Evolutionary conservation across 2,888 invertebrate species (phyloP).

Genomic region (Eristalis pertinax): DNA sequence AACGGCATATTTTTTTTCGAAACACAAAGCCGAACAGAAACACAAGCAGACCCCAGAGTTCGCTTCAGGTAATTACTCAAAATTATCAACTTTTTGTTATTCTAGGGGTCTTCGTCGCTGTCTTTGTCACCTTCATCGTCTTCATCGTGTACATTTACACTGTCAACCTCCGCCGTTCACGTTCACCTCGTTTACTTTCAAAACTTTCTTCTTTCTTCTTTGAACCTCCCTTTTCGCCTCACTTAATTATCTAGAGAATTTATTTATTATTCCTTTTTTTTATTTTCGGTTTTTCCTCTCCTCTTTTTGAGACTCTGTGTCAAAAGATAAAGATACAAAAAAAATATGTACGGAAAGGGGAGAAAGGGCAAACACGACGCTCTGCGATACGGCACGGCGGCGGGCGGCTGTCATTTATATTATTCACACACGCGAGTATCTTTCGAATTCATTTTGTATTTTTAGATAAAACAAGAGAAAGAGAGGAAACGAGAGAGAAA

Average conservation of each 20-base stretch:
- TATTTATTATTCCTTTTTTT: slow-evolving; percentile 6
- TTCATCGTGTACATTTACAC: not conserved
- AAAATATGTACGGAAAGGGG: too few species aligned
- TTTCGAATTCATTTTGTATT: slow-evolving; percentile 31
- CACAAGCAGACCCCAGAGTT: not conserved
- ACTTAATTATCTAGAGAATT: slow-evolving; percentile 47
- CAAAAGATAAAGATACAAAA: not conserved
- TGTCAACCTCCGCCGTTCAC: not conserved
- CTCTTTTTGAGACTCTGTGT: not conserved
- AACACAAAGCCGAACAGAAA: not conserved
- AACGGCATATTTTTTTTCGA: not conserved
- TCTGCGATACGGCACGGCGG: not conserved
- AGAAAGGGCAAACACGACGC: slow-evolving; percentile 19
- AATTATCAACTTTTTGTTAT: slow-evolving; percentile 9
- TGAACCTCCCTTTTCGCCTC: slow-evolving; percentile 29
- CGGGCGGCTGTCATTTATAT: slow-evolving; percentile 31
- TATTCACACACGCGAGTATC: slow-evolving; percentile 44
- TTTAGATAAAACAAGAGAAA: slow-evolving; percentile 31
- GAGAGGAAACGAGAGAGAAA: not conserved
- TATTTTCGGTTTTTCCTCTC: not conserved
- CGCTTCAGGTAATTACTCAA: slow-evolving; percentile 34
- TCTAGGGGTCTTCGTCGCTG: not conserved
- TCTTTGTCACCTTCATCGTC: not conserved
- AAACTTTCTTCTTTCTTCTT: slow-evolving; percentile 52
- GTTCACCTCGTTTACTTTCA: not conserved